Base-by-base conservation (phyloP, 2,113 vertebrate genomes). In the Kryptolebias marmoratus region DNA sequence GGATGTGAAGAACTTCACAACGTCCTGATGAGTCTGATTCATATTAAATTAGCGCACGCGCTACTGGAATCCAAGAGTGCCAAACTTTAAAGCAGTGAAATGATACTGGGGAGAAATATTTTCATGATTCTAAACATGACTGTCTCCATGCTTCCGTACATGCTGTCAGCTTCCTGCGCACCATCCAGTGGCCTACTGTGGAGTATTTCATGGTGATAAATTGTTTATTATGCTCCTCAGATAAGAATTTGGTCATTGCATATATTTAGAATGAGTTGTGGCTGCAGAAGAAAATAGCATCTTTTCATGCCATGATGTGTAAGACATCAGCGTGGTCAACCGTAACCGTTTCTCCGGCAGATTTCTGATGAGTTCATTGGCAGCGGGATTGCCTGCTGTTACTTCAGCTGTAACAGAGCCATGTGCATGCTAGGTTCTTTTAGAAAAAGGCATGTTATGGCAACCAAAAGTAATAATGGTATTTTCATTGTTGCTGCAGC, bases 291-390 rank as follows among this genome's bases (percentile, higher is more conserved):
- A 42, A 79, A 87, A 83, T 83, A 42, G 62, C 70, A 70, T 77
- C 69, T 77, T 64, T 77, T 85, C 72, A 74, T 81, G 82, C 71
- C 3, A 3, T 56, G 57, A 82, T 75, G 78, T 71, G 73, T 54
- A 68, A 86, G 71, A 81, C 80, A 81, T 72, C 58, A 49, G 72
- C 56, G 42, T 75, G 82, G 82, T 79, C 82, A 68, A 75, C 78
- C 70, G 32, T 71, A 77, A 83, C 82, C 64, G 49, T 79, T 75
- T 49, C 48, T 55, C 39, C 54, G 32, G 44, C 18, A 11, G 75
- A 75, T 75, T 79, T 70, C 58, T 76, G 83, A 82, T 80, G 78
- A 71, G 66, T 59, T 86, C 52, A 61, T 77, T 60, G 66, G 64
- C 27, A 9, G 53, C 42, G 71, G 58, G 80, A 71, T 69, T 56